phyloP scores from a whole-genome alignment of 2,113 vertebrate genomes.

The Centrocercus urophasianus region DNA sequence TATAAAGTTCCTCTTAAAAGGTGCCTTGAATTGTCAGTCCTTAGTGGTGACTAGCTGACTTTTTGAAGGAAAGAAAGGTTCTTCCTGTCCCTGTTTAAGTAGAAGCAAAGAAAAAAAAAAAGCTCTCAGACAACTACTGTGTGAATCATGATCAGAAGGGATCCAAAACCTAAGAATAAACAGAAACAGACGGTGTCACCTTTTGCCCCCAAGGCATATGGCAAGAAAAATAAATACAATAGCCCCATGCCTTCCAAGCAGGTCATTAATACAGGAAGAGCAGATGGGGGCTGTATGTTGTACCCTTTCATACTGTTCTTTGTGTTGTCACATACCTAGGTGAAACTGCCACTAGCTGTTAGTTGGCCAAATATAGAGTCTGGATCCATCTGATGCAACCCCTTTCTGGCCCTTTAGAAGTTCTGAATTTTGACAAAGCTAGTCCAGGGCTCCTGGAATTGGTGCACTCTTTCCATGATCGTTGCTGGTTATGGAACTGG shows the following conservation, averaged over 20 bases:
- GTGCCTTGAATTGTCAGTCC: neutral
- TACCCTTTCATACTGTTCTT: neutral
- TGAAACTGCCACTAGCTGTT: neutral
- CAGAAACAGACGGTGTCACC: slow-evolving; percentile 10
- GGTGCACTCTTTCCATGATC: neutral
- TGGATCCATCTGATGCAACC: neutral
- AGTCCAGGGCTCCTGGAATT: neutral
- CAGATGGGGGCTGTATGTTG: neutral
- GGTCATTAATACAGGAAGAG: neutral
- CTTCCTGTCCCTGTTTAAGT: accelerated
- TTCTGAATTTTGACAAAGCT: neutral
- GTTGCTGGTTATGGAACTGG: neutral
- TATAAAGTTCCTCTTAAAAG: neutral
- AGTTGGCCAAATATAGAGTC: neutral
- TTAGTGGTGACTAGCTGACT: neutral
- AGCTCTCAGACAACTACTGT: neutral
- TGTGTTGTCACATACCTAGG: neutral
- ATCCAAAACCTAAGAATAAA: neutral
- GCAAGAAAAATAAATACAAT: neutral
- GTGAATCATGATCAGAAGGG: neutral
- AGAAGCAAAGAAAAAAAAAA: neutral
- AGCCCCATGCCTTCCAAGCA: neutral
- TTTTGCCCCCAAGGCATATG: neutral
- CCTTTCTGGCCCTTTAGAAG: neutral
- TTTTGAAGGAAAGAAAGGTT: neutral